Conservation (phyloP, 2,888 invertebrate species). For the Protodeltote pygarga region DNA sequence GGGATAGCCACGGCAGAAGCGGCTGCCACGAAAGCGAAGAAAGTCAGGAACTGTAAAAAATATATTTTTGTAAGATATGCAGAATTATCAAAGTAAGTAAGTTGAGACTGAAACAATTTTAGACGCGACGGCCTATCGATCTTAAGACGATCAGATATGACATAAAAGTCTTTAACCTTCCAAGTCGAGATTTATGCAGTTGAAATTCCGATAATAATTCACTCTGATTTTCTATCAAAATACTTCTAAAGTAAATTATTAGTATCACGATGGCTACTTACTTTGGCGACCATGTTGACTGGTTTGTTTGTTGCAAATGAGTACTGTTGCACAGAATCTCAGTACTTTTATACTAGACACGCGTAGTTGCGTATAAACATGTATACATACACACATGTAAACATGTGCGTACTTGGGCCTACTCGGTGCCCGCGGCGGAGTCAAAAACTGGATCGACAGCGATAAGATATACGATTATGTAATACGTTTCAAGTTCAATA, state of each 20-base stretch:
- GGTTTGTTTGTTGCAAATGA: conserved; percentile 64
- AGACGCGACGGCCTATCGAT: too few relatives aligned
- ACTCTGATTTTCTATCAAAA: too few relatives aligned
- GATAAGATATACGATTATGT: conserved; percentile 30
- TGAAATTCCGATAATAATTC: too few relatives aligned
- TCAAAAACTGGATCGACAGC: conserved; percentile 46
- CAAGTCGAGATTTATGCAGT: too few relatives aligned
- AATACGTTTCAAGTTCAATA: conserved; percentile 45
- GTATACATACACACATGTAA: conserved; percentile 33
- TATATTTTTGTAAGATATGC: too few relatives aligned
- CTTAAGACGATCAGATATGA: too few relatives aligned
- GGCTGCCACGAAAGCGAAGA: conserved; percentile 60
- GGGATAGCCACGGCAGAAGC: conserved; percentile 63
- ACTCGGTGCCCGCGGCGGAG: conserved; percentile 47
- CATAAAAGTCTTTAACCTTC: too few relatives aligned
- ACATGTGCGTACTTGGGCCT: conserved; percentile 35
- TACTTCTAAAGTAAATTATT: neutral
- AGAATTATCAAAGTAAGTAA: too few relatives aligned
- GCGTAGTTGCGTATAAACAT: conserved; percentile 44
- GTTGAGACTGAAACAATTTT: too few relatives aligned
- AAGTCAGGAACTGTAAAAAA: conserved; percentile 42
- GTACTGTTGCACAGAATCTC: conserved; percentile 49
- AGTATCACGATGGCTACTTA: conserved; percentile 57
- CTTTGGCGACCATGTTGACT: conserved; percentile 79
- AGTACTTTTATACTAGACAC: conserved; percentile 69